A percentile compares a stretch with the other conserved stretches of the same genome.
Conservation (phyloP, 2,113 vertebrate genomes). For the Gavialis gangeticus region DNA sequence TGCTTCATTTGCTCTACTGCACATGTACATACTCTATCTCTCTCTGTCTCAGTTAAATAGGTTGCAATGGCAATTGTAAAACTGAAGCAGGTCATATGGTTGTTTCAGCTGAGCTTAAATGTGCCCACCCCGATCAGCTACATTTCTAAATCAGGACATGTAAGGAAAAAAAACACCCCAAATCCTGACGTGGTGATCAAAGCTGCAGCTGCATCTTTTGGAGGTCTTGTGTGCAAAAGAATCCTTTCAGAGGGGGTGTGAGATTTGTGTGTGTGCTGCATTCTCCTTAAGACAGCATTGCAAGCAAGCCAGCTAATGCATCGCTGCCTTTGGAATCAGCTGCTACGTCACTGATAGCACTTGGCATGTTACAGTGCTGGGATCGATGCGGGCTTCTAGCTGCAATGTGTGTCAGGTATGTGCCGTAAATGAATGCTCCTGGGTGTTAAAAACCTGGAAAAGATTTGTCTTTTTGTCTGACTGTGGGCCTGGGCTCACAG, state of each 20-base stretch:
- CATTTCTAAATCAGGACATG: rapidly evolving
- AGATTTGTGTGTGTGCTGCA: background rate
- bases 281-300: constrained; percentile 49
- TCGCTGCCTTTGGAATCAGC: constrained; percentile 30
- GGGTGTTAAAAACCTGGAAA: background rate
- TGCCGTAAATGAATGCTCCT: constrained; percentile 8
- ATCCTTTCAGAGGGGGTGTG: background rate
- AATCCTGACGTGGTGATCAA: background rate
- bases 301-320: constrained; percentile 45
- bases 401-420: constrained; percentile 74
- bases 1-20: background rate
- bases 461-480: constrained; percentile 31
- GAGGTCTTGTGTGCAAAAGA: background rate
- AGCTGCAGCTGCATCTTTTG: background rate
- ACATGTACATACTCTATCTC: background rate
- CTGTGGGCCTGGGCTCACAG: background rate
- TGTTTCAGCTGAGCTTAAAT: background rate
- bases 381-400: constrained; percentile 67
- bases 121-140: background rate
- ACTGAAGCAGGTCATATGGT: background rate
- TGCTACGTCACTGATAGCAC: constrained; percentile 29
- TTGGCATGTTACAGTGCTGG: constrained; percentile 75
- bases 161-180: background rate
- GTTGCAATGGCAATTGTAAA: background rate
- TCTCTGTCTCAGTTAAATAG: background rate